These are phyloP conservation scores for Phataginus tricuspis DNA, from an alignment of 2,797 vertebrate genomes.

Conservation along the genomic window DNA sequence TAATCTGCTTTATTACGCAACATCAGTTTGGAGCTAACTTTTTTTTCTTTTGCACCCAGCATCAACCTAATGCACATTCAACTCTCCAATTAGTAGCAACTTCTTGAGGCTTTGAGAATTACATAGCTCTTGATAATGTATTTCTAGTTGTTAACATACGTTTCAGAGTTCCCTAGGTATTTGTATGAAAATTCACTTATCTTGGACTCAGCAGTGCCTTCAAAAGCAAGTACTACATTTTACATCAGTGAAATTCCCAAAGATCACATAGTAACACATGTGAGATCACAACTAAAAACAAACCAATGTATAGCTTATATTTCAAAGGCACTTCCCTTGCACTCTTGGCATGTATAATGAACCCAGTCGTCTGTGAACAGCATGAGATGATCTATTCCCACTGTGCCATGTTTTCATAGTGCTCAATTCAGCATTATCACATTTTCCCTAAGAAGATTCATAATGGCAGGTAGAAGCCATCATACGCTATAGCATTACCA, in stretches of 20 bases:
- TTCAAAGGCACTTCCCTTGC: slow-evolving; percentile 17
- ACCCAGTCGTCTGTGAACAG: slow-evolving; percentile 44
- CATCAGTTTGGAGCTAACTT: background rate
- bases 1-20: background rate
- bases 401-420: slow-evolving; percentile 2
- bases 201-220: slow-evolving; percentile 24
- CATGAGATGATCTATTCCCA: slow-evolving; percentile 28
- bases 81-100: background rate
- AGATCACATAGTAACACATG: background rate
- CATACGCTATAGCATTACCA: background rate
- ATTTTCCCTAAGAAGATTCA: slow-evolving; percentile 35
- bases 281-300: slow-evolving; percentile 31
- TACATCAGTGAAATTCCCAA: slow-evolving; percentile 47
- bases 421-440: background rate
- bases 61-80: background rate
- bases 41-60: background rate
- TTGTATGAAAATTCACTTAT: slow-evolving; percentile 31
- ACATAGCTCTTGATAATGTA: background rate
- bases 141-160: background rate
- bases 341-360: slow-evolving; percentile 49
- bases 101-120: background rate
- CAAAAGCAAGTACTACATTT: slow-evolving; percentile 48
- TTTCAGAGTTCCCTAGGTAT: background rate
- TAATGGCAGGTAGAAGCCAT: background rate
- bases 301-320: slow-evolving; percentile 44